Percentiles rank a stretch among this genome's conserved stretches.
Conservation (phyloP, 1,140 invertebrate species). For the Plutomurus gul region DNA sequence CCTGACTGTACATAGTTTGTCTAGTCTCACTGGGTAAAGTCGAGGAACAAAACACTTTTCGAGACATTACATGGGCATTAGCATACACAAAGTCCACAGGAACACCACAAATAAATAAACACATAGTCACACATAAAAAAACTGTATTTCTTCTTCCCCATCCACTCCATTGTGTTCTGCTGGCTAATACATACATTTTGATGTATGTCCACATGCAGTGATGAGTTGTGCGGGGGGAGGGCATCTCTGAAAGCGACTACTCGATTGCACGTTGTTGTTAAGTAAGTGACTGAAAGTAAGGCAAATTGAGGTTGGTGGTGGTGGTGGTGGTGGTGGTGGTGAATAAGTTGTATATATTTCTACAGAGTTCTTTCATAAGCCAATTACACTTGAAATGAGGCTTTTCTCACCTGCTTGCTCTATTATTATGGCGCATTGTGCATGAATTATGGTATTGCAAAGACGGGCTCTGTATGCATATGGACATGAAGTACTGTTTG, state of each 20-base stretch:
- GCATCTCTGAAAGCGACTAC: no score
- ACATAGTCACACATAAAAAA: conserved; percentile 2
- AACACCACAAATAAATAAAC: conserved; percentile 19
- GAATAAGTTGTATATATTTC: no score
- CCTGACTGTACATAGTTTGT: neutral
- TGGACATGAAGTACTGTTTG: conserved; percentile 9
- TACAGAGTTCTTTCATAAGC: neutral
- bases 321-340: neutral
- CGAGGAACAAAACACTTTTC: neutral
- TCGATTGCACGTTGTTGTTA: neutral
- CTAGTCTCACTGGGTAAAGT: conserved; percentile 1
- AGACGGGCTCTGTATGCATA: neutral
- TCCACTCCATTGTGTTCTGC: no score
- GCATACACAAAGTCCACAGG: conserved; percentile 25
- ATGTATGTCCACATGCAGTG: no score
- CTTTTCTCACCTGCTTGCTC: conserved; percentile 13
- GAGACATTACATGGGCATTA: conserved; percentile 17
- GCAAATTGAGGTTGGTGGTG: neutral
- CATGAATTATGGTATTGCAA: conserved; percentile 18
- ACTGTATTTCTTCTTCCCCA: no score
- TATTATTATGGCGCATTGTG: conserved; percentile 6
- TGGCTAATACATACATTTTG: no score
- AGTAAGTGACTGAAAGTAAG: neutral
- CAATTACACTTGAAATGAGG: conserved; percentile 16
- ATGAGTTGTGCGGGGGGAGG: no score